phyloP scores from a whole-genome alignment of 2,888 invertebrate genomes.

The Melanophora roralis region DNA sequence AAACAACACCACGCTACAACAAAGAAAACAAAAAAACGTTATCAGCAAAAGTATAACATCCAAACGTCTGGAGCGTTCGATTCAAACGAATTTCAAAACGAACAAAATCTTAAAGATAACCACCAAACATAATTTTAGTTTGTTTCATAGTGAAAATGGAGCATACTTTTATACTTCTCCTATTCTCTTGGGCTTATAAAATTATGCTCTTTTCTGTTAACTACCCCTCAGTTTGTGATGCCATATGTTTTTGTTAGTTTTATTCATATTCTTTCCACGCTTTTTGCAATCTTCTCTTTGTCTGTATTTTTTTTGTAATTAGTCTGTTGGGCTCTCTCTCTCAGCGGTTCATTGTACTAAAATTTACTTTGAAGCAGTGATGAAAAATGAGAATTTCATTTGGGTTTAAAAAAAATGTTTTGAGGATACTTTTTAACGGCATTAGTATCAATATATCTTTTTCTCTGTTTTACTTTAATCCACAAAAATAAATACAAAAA shows the following conservation, averaged over 20 bases:
- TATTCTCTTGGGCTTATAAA: not conserved
- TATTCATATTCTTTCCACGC: not conserved
- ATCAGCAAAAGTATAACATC: slow-evolving; percentile 50
- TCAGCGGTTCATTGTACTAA: slow-evolving; percentile 58
- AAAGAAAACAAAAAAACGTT: slow-evolving; percentile 49
- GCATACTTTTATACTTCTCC: not conserved
- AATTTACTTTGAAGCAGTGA: slow-evolving; percentile 50
- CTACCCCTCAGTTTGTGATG: slow-evolving; percentile 52
- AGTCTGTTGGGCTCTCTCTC: not conserved
- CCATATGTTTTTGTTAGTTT: slow-evolving; percentile 31
- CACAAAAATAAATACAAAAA: too few relatives aligned
- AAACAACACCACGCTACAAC: slow-evolving; percentile 47
- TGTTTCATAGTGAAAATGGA: slow-evolving; percentile 36
- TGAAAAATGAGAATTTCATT: too few relatives aligned
- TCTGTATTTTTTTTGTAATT: not conserved
- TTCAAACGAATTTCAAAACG: slow-evolving; percentile 61
- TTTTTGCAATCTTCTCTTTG: not conserved
- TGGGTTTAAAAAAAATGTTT: too few relatives aligned
- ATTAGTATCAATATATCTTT: too few relatives aligned
- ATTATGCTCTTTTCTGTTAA: not conserved
- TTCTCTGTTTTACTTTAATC: too few relatives aligned
- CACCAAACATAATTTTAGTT: slow-evolving; percentile 22
- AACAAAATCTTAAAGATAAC: slow-evolving; percentile 50
- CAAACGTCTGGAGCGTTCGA: slow-evolving; percentile 63
- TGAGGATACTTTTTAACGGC: too few relatives aligned